Percentiles rank a stretch among this genome's conserved stretches.
Evolutionary conservation across 1,140 invertebrate genomes (phyloP).

Genomic region (Bombus confusus): DNA sequence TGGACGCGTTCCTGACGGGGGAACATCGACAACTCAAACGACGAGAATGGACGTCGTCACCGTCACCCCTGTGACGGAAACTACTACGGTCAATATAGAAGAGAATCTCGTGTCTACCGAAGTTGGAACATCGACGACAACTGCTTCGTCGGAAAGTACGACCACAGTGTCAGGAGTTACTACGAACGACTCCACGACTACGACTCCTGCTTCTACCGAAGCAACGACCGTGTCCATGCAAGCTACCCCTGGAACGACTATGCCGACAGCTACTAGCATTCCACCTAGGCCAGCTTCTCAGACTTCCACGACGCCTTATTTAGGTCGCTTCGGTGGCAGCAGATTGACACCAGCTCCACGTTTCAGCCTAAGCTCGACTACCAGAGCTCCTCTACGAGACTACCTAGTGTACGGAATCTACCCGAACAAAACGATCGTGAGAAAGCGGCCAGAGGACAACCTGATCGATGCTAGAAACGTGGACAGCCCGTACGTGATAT

Average conservation of each 20-base stretch:
- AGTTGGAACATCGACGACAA: conserved; percentile 1
- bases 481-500: conserved; percentile 87
- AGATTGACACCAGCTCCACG: conserved; percentile 76
- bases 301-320: conserved; percentile 67
- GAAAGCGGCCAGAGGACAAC: conserved; percentile 87
- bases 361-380: conserved; percentile 77
- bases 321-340: conserved; percentile 76
- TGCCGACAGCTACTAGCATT: conserved; percentile 32
- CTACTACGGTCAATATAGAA: conserved; percentile 51
- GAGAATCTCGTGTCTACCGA: conserved; percentile 58
- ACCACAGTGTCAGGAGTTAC: conserved; percentile 44
- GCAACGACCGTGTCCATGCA: conserved; percentile 49
- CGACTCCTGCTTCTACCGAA: conserved; percentile 40
- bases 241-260: conserved; percentile 36
- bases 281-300: neutral
- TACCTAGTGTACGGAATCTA: conserved; percentile 88
- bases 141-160: neutral
- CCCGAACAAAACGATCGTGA: conserved; percentile 88
- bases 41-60: conserved; percentile 61
- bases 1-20: conserved; percentile 4
- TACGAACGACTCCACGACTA: neutral
- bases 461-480: conserved; percentile 86
- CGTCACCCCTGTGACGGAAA: conserved; percentile 31
- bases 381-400: conserved; percentile 84
- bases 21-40: conserved; percentile 55